Percentiles rank a stretch among this genome's conserved stretches.
Conservation (phyloP, 64 coral and sea anemone species). For the Actinia tenebrosa region DNA sequence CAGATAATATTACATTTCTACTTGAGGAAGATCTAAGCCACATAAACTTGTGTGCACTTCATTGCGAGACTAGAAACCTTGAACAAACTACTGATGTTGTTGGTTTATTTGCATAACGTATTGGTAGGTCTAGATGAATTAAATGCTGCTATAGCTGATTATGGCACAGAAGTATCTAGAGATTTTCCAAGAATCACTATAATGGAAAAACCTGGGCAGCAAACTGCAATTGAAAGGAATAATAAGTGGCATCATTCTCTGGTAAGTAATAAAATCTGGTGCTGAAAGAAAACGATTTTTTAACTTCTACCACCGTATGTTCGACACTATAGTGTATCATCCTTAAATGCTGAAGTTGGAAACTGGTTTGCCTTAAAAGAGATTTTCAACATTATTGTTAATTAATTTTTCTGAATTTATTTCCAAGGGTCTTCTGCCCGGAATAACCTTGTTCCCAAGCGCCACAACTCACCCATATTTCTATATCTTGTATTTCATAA, state of each 20-base stretch:
- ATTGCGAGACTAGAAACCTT: constrained; percentile 30
- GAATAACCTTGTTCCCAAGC: no score
- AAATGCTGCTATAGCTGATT: constrained; percentile 23
- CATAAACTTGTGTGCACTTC: constrained; percentile 47
- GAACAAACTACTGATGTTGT: constrained; percentile 25
- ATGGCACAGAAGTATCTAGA: constrained; percentile 43
- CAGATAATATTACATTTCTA: constrained; percentile 39
- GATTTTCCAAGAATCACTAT: constrained; percentile 28
- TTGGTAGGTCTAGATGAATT: constrained; percentile 27
- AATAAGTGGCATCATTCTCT: constrained; percentile 36
- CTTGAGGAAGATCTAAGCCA: constrained; percentile 45
- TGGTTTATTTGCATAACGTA: constrained; percentile 36
- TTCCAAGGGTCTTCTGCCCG: no score
- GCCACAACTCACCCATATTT: no score
- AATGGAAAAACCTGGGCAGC: constrained; percentile 36
- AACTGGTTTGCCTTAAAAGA: no score
- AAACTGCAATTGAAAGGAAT: constrained; percentile 31
- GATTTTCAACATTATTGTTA: neutral
- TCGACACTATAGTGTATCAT: no score
- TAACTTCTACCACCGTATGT: no score
- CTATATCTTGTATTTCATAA: no score
- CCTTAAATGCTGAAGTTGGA: no score
- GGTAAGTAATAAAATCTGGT: neutral
- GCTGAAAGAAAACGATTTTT: no score
- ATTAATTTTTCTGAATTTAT: neutral